Base-by-base conservation (phyloP, 2,888 invertebrate species). In the Dermolepida albohirtum region DNA sequence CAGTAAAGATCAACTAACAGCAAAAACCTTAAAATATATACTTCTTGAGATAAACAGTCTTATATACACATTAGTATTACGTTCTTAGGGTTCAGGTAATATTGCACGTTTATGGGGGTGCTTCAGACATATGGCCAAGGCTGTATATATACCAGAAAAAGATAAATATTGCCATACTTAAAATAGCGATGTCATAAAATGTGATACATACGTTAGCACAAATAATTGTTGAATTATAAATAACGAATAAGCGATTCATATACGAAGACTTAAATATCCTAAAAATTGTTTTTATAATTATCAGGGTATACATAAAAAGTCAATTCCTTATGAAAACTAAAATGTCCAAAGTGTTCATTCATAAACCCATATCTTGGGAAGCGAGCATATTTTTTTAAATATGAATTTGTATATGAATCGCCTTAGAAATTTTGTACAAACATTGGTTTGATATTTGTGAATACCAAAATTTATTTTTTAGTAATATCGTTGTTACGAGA, bases 121-220 rank as follows among this genome's bases (percentile, higher is more conserved):
- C n/a, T n/a, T n/a, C n/a, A n/a, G n/a, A n/a, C 34, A 50, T 34
- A 44, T 54, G 64, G 52, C 64, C 64, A 64, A n/a, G n/a, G n/a
- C n/a, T n/a, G n/a, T 43, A 44, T 14, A 34, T 39, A 63, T 34
- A n/a, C 29, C 17, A 44, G n/a, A 43, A 17, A 51, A 40, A 40
- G 22, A 40, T 49, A 29, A 63, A 66, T n/a, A 29, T 27, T 44
- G 57, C 43, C 43, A 57, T 44, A 12, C 47, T 44, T 29, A 62
- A 44, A 43, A 57, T 44, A 57, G 29, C 34, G 66, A 62, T 52
- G 43, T 68, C 52, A 64, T 64, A 69, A 62, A 59, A 69, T 69
- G 69, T 69, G 69, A 69, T 69, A 69, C 17, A 65, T 69, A 68
- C 50, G 59, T 59, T 69, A 69, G 69, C 69, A 69, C 69, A 69